Conservation (phyloP, 2,113 vertebrate genomes). For the Aphelocoma coerulescens region DNA sequence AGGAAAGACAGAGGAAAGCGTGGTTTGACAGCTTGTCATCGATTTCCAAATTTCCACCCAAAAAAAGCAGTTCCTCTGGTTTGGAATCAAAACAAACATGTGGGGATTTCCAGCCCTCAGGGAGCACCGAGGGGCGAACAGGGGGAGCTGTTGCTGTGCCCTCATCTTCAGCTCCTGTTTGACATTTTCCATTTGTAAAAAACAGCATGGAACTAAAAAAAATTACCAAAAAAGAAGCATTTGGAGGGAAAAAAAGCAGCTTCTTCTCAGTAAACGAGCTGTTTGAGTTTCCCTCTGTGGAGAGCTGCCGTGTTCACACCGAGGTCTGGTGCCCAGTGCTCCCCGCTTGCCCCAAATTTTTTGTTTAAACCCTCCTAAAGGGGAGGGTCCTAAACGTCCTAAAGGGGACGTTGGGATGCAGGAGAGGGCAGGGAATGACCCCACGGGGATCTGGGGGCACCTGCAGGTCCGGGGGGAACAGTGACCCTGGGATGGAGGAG, state of each 20-base stretch:
- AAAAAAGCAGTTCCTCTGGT: neutral
- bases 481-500: rapidly evolving
- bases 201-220: neutral
- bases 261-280: neutral
- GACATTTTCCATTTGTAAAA: neutral
- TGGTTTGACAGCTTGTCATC: neutral
- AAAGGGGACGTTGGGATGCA: neutral
- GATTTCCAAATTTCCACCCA: neutral
- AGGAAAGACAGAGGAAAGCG: neutral
- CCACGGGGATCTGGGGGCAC: rapidly evolving
- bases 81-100: neutral
- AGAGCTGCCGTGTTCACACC: neutral
- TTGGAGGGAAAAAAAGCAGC: neutral
- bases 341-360: rapidly evolving
- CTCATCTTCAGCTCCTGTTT: neutral
- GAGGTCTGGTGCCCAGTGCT: rapidly evolving
- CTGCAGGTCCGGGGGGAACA: rapidly evolving
- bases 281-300: neutral
- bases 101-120: neutral
- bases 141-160: neutral
- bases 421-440: neutral
- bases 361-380: neutral
- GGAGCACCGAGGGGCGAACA: rapidly evolving
- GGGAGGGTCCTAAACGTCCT: neutral
- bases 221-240: neutral